Conservation (phyloP, 2,888 invertebrate species). For the Tridacna gigas region DNA sequence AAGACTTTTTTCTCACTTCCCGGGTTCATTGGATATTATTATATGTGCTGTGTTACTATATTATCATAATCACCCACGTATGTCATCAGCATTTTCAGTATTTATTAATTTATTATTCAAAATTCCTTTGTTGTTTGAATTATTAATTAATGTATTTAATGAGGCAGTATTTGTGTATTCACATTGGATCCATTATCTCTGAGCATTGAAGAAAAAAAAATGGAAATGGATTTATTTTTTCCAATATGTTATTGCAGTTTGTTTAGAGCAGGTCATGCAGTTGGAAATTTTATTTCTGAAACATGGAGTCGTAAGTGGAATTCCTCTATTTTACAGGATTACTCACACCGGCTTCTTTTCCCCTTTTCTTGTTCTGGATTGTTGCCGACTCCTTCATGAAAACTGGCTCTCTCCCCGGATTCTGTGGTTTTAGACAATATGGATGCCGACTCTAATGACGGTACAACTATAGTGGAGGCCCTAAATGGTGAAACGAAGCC, state of each 20-base stretch:
- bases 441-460: constrained; percentile 82
- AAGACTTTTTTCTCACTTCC: constrained; percentile 24
- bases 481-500: constrained; percentile 83
- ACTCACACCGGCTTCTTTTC: neutral
- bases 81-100: constrained; percentile 43
- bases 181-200: constrained; percentile 45
- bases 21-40: constrained; percentile 49
- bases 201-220: constrained; percentile 25
- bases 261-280: neutral
- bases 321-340: constrained; percentile 33
- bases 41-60: constrained; percentile 41
- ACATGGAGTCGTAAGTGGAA: constrained; percentile 19
- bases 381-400: constrained; percentile 21
- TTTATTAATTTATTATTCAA: constrained; percentile 69
- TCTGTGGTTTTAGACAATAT: constrained; percentile 58
- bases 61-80: constrained; percentile 60
- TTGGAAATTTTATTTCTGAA: neutral
- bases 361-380: constrained; percentile 11
- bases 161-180: constrained; percentile 32
- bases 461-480: constrained; percentile 73
- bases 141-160: constrained; percentile 65
- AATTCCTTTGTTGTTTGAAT: constrained; percentile 66
- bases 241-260: constrained; percentile 45
- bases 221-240: constrained; percentile 37
- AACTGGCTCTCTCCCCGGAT: constrained; percentile 26